Conservation (phyloP, 2,888 invertebrate genomes). For the Vesta saturnalis region DNA sequence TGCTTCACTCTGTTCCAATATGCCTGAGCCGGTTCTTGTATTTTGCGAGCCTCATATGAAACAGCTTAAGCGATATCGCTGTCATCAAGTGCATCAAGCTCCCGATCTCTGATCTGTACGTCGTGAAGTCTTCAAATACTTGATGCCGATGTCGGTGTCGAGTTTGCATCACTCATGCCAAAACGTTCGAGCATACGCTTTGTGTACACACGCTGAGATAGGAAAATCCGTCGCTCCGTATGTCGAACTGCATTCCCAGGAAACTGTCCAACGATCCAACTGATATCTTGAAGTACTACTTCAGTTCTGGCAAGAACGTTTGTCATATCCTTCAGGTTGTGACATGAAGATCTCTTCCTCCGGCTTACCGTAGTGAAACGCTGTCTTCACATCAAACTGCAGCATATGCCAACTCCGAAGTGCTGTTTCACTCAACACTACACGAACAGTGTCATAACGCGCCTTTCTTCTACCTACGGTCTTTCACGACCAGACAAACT, state of each 20-base stretch:
- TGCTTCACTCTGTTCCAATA: background rate
- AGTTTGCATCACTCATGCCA: slow-evolving; percentile 27
- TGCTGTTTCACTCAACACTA: background rate
- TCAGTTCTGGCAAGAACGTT: slow-evolving; percentile 3
- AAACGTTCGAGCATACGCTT: slow-evolving; percentile 28
- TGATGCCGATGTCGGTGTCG: slow-evolving; percentile 7
- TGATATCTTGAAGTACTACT: background rate
- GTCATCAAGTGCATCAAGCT: background rate
- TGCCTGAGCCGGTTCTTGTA: background rate
- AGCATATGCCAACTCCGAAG: background rate
- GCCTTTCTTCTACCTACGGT: background rate
- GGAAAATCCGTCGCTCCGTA: slow-evolving; percentile 9
- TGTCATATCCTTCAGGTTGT: background rate
- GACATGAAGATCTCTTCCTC: background rate
- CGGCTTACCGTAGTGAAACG: background rate
- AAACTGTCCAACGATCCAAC: background rate
- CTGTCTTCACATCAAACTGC: background rate
- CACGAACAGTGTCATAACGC: background rate
- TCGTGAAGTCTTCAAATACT: background rate
- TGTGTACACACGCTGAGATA: slow-evolving; percentile 25
- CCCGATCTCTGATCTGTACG: background rate
- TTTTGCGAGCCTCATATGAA: background rate
- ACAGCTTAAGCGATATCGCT: background rate
- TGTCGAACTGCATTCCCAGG: background rate
- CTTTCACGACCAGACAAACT: background rate